Base-by-base conservation (phyloP, 2,888 invertebrate species). In the Volucella inflata region DNA sequence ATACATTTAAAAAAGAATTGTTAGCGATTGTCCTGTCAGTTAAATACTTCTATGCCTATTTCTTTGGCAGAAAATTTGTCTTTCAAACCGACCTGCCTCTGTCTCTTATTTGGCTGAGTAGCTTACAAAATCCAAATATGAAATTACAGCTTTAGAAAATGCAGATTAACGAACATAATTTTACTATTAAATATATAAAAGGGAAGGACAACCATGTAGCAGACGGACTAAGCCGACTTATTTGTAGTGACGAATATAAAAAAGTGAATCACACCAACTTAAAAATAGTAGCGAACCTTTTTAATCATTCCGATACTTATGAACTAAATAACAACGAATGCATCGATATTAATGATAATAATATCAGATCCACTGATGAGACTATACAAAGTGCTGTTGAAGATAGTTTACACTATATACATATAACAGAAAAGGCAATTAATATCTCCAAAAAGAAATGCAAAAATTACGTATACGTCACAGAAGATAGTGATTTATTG, bases 1-100 rank as follows among this genome's bases (percentile, higher is more conserved):
- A 1, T 88, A 88, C 3, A 88, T n/a, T 90, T 40, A 90, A 91
- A 75, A 90, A 90, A 53, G 90, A 91, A 87, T 57, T 90, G 1
- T 57, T 90, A 53, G 88, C 88, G 0, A 89, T 91, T 8, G 88
- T 90, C 0, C 90, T 89, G 89, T 89, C 89, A 0, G 79, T 87
- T 0, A 90, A 91, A 87, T 89, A 90, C 57, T 91, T 90, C 38
- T 50, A 90, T 17, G 90, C 90, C 0, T 91, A 91, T 21, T 16
- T 91, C 2, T 90, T 89, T 44, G 90, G 90, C 3, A 87, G 87
- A 42, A 88, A 88, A 72, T 92, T 92, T 40, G 88, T 72, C 0
- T 90, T 92, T 0, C 88, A 89, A 3, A 92, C 91, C 0, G 92
- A 92, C 62, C 91, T n/a, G n/a, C n/a, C 92, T 76, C 87, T 89